A percentile compares a stretch with the other conserved stretches of the same genome.
These are phyloP conservation scores for Sinocyclocheilus grahami DNA, from an alignment of 2,113 vertebrate genomes.

Conservation along the genomic window DNA sequence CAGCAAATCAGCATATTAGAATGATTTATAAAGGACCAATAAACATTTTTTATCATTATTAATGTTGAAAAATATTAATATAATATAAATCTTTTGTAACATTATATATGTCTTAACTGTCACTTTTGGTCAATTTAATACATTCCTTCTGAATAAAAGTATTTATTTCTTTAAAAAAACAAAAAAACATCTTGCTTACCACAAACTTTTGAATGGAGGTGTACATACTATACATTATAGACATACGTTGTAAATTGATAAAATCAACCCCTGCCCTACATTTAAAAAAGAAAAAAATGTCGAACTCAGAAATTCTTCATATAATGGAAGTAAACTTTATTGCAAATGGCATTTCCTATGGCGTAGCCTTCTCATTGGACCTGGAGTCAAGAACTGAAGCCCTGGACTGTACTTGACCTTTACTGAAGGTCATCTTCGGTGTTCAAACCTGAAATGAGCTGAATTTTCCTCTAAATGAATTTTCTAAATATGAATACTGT, in stretches of 20 bases:
- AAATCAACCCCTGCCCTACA: no score
- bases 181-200: not conserved
- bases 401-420: no score
- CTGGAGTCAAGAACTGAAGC: slow-evolving; percentile 19
- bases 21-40: no score
- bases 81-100: not conserved
- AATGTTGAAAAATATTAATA: not conserved
- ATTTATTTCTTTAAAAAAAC: not conserved
- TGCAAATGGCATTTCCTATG: not conserved
- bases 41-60: no score
- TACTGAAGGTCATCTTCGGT: not conserved
- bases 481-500: slow-evolving; percentile 78
- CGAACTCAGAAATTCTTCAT: no score
- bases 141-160: not conserved
- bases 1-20: no score
- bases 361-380: not conserved
- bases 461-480: not conserved
- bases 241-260: not conserved
- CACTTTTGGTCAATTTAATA: not conserved
- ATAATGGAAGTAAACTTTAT: not conserved
- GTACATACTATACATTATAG: not conserved
- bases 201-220: not conserved
- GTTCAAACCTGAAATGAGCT: not conserved
- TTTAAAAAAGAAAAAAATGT: no score
- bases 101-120: not conserved